A percentile compares a stretch with the other conserved stretches of the same genome.
phyloP scores from a whole-genome alignment of 2,113 vertebrate genomes.

The Mystacornis crossleyi region DNA sequence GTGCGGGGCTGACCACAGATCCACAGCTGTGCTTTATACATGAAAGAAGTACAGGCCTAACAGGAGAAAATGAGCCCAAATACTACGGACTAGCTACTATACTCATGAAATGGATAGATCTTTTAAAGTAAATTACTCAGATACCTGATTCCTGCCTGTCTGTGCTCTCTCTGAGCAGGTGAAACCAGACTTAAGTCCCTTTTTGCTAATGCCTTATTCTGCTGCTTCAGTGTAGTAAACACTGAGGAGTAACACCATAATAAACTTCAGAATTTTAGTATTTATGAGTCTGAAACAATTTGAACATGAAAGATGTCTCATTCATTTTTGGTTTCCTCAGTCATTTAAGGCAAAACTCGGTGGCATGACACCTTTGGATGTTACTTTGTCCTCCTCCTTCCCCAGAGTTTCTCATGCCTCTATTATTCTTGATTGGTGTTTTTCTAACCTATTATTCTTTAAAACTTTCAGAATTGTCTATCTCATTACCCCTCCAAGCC shows the following conservation, averaged over 20 bases:
- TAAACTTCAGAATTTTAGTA: background rate
- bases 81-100: background rate
- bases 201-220: background rate
- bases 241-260: background rate
- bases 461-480: background rate
- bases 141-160: background rate
- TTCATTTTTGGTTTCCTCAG: background rate
- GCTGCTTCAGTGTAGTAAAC: background rate
- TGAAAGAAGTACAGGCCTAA: background rate
- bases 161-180: background rate
- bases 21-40: background rate
- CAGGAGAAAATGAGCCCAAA: background rate
- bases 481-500: background rate
- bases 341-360: background rate
- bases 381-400: background rate
- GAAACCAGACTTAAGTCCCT: background rate
- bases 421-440: background rate
- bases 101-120: background rate
- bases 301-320: background rate
- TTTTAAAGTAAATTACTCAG: background rate
- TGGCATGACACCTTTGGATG: background rate
- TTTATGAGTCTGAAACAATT: background rate
- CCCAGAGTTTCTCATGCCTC: background rate
- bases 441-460: background rate
- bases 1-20: accelerated